Evolutionary conservation across 2,113 vertebrate genomes (phyloP).

Genomic region (Echinops telfairi): DNA sequence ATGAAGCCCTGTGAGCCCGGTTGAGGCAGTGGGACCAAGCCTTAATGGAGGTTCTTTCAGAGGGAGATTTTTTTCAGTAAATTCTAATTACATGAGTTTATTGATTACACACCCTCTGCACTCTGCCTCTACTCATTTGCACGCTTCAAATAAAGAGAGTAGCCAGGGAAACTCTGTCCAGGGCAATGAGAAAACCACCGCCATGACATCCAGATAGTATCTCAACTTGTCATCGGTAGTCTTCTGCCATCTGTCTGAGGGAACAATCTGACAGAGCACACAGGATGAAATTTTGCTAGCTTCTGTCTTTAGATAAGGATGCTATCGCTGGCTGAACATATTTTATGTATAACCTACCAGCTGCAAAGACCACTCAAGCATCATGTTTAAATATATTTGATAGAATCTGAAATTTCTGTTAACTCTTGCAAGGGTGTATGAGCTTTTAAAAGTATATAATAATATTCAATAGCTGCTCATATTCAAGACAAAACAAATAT

Average conservation of each 20-base stretch:
- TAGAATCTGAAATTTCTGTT: slow-evolving; percentile 94
- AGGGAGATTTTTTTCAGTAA: slow-evolving; percentile 57
- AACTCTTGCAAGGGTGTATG: slow-evolving; percentile 82
- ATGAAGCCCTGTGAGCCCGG: not conserved
- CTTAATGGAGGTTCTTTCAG: slow-evolving; percentile 26
- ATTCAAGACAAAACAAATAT: slow-evolving; percentile 69
- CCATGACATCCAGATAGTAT: slow-evolving; percentile 92
- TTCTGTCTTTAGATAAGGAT: slow-evolving; percentile 96
- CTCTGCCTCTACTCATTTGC: slow-evolving; percentile 58
- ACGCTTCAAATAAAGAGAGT: slow-evolving; percentile 83
- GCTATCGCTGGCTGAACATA: slow-evolving; percentile 98
- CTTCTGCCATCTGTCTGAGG: slow-evolving; percentile 91
- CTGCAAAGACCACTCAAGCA: slow-evolving; percentile 97
- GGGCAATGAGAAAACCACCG: slow-evolving; percentile 49
- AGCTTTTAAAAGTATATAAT: slow-evolving; percentile 60
- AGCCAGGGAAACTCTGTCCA: slow-evolving; percentile 20
- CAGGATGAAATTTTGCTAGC: slow-evolving; percentile 93
- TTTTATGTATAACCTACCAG: slow-evolving; percentile 98
- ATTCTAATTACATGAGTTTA: slow-evolving; percentile 73
- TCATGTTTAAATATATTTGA: slow-evolving; percentile 98
- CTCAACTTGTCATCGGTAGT: slow-evolving; percentile 91
- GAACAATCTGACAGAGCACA: slow-evolving; percentile 93
- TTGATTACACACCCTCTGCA: slow-evolving; percentile 66
- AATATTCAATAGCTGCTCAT: slow-evolving; percentile 54
- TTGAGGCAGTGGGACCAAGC: not conserved